A percentile compares a stretch with the other conserved stretches of the same genome.
Evolutionary conservation across 2,113 vertebrate genomes (phyloP).

Genomic region (Delphinapterus leucas): DNA sequence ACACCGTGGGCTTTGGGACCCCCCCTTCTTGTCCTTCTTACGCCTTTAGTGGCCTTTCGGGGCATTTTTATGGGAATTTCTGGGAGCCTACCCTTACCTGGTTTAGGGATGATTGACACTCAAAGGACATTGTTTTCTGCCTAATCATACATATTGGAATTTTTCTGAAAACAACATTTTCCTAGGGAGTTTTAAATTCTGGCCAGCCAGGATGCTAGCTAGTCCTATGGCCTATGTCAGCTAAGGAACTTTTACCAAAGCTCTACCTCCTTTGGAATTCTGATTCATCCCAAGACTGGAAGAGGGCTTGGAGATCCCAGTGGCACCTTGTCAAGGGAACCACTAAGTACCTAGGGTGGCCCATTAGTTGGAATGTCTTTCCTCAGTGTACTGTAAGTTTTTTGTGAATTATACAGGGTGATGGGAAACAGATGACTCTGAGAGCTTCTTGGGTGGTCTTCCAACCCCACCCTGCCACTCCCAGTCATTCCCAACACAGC

Average conservation of each 20-base stretch:
- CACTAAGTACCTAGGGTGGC: neutral
- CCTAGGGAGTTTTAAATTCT: neutral
- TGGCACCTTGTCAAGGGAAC: neutral
- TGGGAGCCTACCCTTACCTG: neutral
- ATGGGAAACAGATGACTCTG: neutral
- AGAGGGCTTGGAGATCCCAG: neutral
- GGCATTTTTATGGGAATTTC: neutral
- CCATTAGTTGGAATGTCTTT: neutral
- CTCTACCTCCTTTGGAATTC: neutral
- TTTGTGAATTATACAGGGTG: neutral
- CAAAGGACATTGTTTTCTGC: neutral
- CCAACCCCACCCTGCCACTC: accelerated
- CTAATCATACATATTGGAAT: neutral
- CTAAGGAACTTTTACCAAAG: neutral
- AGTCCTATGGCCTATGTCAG: neutral
- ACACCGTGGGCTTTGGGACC: neutral
- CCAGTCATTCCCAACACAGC: neutral
- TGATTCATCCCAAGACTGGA: neutral
- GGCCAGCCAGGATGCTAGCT: neutral
- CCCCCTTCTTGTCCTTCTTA: neutral
- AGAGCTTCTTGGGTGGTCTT: neutral
- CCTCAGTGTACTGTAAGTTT: neutral
- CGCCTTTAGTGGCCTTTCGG: neutral
- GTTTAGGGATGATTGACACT: neutral
- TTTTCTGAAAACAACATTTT: neutral